A percentile compares a stretch with the other conserved stretches of the same genome.
phyloP scores from a whole-genome alignment of 1,140 invertebrate species.

The Aphis craccivora region DNA sequence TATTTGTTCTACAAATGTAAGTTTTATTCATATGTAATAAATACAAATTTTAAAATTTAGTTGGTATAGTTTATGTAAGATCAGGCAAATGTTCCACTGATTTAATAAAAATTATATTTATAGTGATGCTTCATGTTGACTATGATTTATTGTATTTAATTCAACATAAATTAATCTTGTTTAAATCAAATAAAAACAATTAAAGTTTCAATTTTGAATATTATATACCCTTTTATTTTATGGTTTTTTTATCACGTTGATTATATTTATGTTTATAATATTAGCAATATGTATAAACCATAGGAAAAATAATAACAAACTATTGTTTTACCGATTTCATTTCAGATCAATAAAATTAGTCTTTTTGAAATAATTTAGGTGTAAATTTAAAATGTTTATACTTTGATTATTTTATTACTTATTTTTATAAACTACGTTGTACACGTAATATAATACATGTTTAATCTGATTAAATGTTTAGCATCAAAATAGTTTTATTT shows the following conservation, averaged over 20 bases:
- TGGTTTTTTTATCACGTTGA: not conserved
- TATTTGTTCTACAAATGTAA: not conserved
- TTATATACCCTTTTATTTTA: not conserved
- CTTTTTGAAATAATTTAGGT: not conserved
- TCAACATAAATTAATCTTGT: not conserved
- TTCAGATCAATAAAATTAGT: not conserved
- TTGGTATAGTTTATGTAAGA: not conserved
- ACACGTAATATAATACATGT: not conserved
- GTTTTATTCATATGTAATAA: not conserved
- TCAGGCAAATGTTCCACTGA: not conserved
- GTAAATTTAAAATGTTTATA: not conserved
- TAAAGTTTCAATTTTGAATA: not conserved
- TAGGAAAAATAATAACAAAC: not conserved
- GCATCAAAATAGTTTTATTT: not conserved
- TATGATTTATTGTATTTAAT: not conserved
- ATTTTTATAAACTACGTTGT: not conserved
- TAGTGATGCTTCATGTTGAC: not conserved
- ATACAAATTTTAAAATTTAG: not conserved
- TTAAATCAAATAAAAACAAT: not conserved
- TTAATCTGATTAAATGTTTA: not conserved
- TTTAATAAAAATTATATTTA: not conserved
- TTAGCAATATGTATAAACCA: not conserved
- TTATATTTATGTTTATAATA: conserved; percentile 7
- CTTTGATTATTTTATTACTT: not conserved
- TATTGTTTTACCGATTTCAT: not conserved